phyloP scores from a whole-genome alignment of 2,888 invertebrate species.

The Deladenus siricidicola region DNA sequence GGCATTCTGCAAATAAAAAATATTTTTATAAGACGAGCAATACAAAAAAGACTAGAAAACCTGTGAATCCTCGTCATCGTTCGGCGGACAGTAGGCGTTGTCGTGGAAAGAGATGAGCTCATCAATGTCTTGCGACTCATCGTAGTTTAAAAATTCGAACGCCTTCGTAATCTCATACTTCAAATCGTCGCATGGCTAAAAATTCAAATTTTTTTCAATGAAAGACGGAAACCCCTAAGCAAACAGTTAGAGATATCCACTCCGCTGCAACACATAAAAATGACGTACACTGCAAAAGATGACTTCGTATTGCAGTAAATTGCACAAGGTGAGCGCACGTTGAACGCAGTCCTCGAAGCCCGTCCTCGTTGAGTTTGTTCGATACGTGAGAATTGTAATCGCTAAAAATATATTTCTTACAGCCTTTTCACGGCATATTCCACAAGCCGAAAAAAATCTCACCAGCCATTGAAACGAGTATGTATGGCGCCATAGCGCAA shows the following conservation, averaged over 20 bases:
- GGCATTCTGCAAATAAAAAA: slow-evolving; percentile 11
- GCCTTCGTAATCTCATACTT: slow-evolving; percentile 21
- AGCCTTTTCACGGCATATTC: too few species aligned
- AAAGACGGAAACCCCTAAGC: not conserved
- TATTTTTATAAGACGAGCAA: too few species aligned
- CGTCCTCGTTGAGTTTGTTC: too few species aligned
- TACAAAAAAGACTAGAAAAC: too few species aligned
- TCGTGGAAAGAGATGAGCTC: too few species aligned
- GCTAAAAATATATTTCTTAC: too few species aligned
- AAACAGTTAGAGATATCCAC: not conserved
- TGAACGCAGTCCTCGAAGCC: not conserved
- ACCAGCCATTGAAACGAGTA: slow-evolving; percentile 38
- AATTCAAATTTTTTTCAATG: not conserved
- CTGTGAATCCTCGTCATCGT: too few species aligned
- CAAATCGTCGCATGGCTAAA: slow-evolving; percentile 39
- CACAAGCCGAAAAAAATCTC: too few species aligned
- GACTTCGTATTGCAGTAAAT: slow-evolving; percentile 36
- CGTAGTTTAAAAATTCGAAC: slow-evolving; percentile 1
- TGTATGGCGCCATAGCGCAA: slow-evolving; percentile 32
- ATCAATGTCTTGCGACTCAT: not conserved
- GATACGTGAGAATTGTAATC: too few species aligned
- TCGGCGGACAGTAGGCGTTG: too few species aligned
- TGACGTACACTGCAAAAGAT: slow-evolving; percentile 31
- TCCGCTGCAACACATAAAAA: not conserved
- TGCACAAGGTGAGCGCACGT: slow-evolving; percentile 8